Evolutionary conservation across 1,140 invertebrate genomes (phyloP), one percentile per base, ranked within the genome.

Genomic region (Sitophilus oryzae): DNA sequence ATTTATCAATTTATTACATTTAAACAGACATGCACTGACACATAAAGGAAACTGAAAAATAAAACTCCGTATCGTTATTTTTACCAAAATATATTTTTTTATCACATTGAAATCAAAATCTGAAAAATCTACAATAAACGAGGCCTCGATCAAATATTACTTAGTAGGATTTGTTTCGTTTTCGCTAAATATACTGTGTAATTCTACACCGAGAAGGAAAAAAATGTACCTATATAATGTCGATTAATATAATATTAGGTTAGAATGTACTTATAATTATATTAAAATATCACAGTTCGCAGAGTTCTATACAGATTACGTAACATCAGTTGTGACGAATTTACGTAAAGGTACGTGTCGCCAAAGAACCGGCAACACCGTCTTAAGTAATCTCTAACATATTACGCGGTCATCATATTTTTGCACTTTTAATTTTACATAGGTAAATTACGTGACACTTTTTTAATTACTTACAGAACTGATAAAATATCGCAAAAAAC

Each of bases 61-160:
- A 66, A 63, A 67, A 67, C 63, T 56, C 60, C 54, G 48, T 42
- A 22, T 46, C 10, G 47, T 59, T 55, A 46, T 62, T 59, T 64
- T 66, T 64, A 66, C 56, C 59, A 66, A 66, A 65, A 64, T 66
- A 64, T 66, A 66, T 65, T 58, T 66, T 60, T 58, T 44, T 65
- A 64, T 63, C 65, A 66, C 65, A 66, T 61, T 51, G 47, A 61
- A 64, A 52, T 58, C 34, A 56, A 53, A 48, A 43, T 48, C 46
- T 56, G 40, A 51, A n/a, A n/a, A 54, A 56, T 49, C 45, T 52
- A 60, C 55, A 60, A 53, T 57, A 61, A 65, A 52, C 52, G 61
- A 60, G 58, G 58, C 65, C 65, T 63, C 63, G 55, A 56, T 58
- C 56, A 62, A 64, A 65, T 53, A 58, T 59, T 59, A 53, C 43